Evolutionary conservation across 1,140 invertebrate genomes (phyloP).

Genomic region (Pseudomyrmex concolor): DNA sequence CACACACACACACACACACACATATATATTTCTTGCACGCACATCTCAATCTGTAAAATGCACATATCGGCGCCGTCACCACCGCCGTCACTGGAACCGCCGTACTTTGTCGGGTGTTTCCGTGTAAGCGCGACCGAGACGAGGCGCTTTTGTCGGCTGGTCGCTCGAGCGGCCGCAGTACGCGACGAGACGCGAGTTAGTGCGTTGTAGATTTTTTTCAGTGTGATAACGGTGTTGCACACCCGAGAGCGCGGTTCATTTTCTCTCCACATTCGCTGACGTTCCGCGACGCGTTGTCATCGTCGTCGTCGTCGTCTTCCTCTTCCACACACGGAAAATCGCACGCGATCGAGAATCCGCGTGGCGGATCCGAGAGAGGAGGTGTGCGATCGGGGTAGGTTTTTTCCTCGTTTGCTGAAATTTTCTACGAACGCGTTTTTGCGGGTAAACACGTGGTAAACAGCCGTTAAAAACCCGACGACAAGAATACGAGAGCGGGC

Average conservation of each 20-base stretch:
- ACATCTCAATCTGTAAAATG: not conserved
- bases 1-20: too few relatives aligned
- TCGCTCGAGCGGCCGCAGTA: constrained; percentile 71
- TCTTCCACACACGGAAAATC: not conserved
- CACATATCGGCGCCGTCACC: not conserved
- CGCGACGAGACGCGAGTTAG: constrained; percentile 74
- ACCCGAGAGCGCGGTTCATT: not conserved
- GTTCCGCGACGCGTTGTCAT: not conserved
- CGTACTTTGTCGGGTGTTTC: constrained; percentile 57
- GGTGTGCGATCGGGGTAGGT: not conserved
- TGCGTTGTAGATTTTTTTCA: constrained; percentile 67
- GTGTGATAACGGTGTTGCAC: constrained; percentile 1
- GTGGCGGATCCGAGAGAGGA: too few relatives aligned
- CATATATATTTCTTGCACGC: not conserved
- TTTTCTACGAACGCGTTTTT: constrained; percentile 8
- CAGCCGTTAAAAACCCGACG: not conserved
- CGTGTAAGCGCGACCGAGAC: constrained; percentile 62
- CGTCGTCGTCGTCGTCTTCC: not conserved
- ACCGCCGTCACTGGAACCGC: not conserved
- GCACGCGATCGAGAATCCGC: too few relatives aligned
- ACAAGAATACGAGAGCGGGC: constrained; percentile 1
- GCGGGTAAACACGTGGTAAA: constrained; percentile 31
- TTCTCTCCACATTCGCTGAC: not conserved
- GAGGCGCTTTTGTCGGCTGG: constrained; percentile 69
- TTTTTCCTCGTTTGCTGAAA: not conserved